A percentile compares a stretch with the other conserved stretches of the same genome.
phyloP scores from a whole-genome alignment of 2,797 vertebrate genomes.

The Hypotaenidia okinawae region DNA sequence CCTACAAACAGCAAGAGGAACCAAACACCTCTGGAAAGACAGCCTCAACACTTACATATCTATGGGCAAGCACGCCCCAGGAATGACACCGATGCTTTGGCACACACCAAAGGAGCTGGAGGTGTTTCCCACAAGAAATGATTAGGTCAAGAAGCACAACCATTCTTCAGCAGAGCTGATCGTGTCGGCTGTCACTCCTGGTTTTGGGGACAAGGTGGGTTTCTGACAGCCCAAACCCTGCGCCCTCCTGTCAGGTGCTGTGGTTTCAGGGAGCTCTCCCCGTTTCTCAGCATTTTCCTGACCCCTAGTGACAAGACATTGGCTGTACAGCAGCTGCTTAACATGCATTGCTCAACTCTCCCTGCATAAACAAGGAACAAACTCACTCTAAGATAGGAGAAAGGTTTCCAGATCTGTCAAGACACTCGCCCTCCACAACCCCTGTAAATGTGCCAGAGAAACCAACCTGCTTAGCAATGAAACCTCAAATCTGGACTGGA shows the following conservation, averaged over 20 bases:
- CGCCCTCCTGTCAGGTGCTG: not conserved
- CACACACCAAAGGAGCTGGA: not conserved
- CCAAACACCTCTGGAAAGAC: not conserved
- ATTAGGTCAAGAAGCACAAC: rapidly evolving
- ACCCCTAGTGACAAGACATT: constrained; percentile 50
- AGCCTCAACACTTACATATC: rapidly evolving
- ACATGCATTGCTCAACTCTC: not conserved
- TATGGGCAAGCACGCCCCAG: rapidly evolving
- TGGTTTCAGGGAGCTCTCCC: not conserved
- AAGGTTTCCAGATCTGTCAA: not conserved
- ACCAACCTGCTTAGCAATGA: not conserved
- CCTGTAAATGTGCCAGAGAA: not conserved
- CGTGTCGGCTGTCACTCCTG: not conserved
- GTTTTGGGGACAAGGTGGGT: rapidly evolving
- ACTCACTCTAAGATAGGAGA: not conserved
- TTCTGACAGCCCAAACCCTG: not conserved
- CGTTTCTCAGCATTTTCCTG: constrained; percentile 44
- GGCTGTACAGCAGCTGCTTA: not conserved
- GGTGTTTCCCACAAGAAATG: not conserved
- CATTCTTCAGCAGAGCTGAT: not conserved
- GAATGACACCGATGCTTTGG: rapidly evolving
- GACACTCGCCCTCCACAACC: rapidly evolving
- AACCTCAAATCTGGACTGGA: not conserved
- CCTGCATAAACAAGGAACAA: not conserved
- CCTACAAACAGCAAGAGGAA: not conserved